Evolutionary conservation across 2,888 invertebrate species (phyloP).

Genomic region (Anagyrus pseudococci): DNA sequence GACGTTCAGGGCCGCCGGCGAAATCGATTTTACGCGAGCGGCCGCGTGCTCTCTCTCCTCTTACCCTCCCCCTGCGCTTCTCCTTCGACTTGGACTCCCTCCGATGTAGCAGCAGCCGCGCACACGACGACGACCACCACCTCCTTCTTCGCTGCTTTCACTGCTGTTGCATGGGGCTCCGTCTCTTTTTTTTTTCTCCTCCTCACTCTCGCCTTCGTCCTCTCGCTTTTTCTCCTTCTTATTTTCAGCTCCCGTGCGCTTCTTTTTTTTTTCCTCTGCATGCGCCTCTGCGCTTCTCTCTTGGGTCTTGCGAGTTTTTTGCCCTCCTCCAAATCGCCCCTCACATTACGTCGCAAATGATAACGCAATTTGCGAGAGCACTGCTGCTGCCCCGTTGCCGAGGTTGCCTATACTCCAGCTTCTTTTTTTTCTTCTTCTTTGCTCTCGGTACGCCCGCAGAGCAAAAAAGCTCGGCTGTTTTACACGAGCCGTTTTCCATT

Average conservation of each 20-base stretch:
- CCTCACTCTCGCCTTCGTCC: neutral
- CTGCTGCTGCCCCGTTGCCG: too few relatives aligned
- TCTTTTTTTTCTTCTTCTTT: too few relatives aligned
- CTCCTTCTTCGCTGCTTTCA: neutral
- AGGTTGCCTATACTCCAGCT: too few relatives aligned
- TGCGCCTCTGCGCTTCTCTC: neutral
- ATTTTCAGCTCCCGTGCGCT: neutral
- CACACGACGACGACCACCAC: neutral
- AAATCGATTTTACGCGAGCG: constrained; percentile 30
- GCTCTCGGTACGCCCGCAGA: too few relatives aligned
- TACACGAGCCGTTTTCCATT: neutral
- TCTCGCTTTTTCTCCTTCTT: neutral
- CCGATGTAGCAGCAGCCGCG: neutral
- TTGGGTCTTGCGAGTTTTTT: neutral
- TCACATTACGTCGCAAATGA: neutral
- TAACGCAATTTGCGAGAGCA: constrained; percentile 4
- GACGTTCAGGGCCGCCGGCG: constrained; percentile 35
- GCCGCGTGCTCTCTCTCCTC: constrained; percentile 3
- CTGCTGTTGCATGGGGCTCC: too few relatives aligned
- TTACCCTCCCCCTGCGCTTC: neutral
- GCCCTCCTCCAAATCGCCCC: neutral
- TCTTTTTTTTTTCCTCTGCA: neutral
- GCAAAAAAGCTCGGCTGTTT: too few relatives aligned
- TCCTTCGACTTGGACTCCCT: neutral
- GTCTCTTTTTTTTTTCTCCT: neutral